Conservation (phyloP, 2,113 vertebrate species). For the Plestiodon gilberti region DNA sequence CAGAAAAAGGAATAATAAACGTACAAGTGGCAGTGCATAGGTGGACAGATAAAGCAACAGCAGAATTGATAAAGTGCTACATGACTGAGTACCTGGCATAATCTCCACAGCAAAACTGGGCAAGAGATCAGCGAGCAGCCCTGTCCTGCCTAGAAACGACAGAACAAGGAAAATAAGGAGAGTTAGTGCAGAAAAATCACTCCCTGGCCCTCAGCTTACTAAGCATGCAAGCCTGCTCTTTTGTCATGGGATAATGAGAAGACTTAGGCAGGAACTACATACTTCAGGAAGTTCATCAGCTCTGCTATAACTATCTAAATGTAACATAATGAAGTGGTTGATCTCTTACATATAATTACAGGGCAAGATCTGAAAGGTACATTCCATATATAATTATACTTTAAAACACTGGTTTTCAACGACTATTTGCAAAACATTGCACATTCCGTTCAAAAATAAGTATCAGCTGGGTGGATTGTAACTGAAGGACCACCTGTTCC, state of each 20-base stretch:
- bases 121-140: constrained; percentile 94
- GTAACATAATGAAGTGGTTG: not conserved
- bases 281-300: constrained; percentile 27
- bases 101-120: constrained; percentile 99
- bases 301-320: not conserved
- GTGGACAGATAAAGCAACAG: constrained; percentile 57
- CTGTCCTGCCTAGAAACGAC: constrained; percentile 96
- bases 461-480: not conserved
- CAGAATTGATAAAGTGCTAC: constrained; percentile 61
- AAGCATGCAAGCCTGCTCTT: constrained; percentile 3
- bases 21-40: constrained; percentile 23
- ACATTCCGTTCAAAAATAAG: not conserved
- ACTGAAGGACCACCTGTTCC: not conserved
- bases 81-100: constrained; percentile 95
- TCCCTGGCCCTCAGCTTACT: constrained; percentile 43
- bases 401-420: not conserved
- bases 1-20: constrained; percentile 37
- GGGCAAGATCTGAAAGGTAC: not conserved
- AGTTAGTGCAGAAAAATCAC: constrained; percentile 77
- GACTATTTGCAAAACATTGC: not conserved
- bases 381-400: not conserved
- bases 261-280: constrained; percentile 1
- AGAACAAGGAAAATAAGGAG: constrained; percentile 76
- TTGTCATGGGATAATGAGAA: not conserved
- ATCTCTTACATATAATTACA: not conserved